phyloP scores from a whole-genome alignment of 35 echinoderm and acorn worm genomes.

The Nesometra sesokonis region DNA sequence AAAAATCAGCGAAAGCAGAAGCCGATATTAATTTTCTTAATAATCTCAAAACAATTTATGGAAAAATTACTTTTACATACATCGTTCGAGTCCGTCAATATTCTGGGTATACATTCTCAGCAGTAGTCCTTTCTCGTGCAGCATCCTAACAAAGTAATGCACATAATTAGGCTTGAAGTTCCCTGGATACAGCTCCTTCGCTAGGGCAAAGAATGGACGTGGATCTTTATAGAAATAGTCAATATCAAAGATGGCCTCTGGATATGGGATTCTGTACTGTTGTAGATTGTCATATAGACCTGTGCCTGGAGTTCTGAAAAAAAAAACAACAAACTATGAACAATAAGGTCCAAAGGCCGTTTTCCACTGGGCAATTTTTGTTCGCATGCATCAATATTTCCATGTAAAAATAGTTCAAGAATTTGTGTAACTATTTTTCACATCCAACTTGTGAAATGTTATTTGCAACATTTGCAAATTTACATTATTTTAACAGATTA shows the following conservation, averaged over 20 bases:
- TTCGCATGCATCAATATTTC: too few relatives aligned
- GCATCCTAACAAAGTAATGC: slow-evolving; percentile 92
- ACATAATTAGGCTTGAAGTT: slow-evolving; percentile 93
- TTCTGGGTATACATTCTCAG: slow-evolving; percentile 98
- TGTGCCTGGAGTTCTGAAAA: slow-evolving; percentile 75
- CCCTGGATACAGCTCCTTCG: slow-evolving; percentile 80
- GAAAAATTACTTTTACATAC: slow-evolving; percentile 32
- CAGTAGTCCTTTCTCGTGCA: slow-evolving; percentile 68
- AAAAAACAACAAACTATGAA: not conserved
- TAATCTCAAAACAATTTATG: too few relatives aligned
- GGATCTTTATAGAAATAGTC: slow-evolving; percentile 81
- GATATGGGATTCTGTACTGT: slow-evolving; percentile 83
- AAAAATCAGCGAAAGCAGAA: too few relatives aligned
- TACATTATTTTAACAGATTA: too few relatives aligned
- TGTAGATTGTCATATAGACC: slow-evolving; percentile 97
- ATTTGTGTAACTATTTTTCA: too few relatives aligned
- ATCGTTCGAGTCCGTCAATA: slow-evolving; percentile 92
- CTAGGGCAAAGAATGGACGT: slow-evolving; percentile 83
- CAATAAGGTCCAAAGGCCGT: too few relatives aligned
- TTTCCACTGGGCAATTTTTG: too few relatives aligned
- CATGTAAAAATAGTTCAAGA: too few relatives aligned
- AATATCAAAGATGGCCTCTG: slow-evolving; percentile 96
- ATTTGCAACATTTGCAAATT: too few relatives aligned
- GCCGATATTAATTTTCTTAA: too few relatives aligned
- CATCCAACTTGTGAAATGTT: too few relatives aligned